phyloP scores from a whole-genome alignment of 2,113 vertebrate genomes.

The Lamprologus speciosus region DNA sequence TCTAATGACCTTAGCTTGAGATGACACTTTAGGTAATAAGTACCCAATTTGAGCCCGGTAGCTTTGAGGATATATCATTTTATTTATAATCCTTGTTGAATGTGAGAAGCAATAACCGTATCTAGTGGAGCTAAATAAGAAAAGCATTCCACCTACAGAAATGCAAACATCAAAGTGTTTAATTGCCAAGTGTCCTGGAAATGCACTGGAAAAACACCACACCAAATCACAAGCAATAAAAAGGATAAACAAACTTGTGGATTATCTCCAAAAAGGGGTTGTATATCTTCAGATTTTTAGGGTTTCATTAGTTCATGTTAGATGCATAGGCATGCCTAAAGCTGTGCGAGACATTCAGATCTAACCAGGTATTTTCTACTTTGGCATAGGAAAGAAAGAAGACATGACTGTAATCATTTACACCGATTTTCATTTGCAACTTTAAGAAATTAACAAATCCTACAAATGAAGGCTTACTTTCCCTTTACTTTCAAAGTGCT shows the following conservation, averaged over 20 bases:
- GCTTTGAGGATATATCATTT: neutral
- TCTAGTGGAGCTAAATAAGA: neutral
- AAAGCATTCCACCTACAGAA: neutral
- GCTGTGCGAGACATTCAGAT: neutral
- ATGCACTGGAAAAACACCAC: neutral
- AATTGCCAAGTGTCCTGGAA: neutral
- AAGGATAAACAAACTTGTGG: neutral
- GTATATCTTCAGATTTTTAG: neutral
- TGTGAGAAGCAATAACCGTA: neutral
- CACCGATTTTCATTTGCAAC: neutral
- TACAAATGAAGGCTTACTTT: neutral
- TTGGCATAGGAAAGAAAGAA: neutral
- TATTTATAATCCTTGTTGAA: neutral
- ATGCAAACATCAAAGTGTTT: neutral
- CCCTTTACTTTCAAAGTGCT: neutral
- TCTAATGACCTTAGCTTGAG: neutral
- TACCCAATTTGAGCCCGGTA: neutral
- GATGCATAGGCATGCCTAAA: neutral
- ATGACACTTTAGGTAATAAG: neutral
- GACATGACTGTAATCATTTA: neutral
- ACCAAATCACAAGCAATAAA: neutral
- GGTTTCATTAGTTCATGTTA: neutral
- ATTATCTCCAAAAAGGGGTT: neutral
- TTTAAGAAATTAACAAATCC: neutral
- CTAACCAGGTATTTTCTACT: neutral